phyloP scores from a whole-genome alignment of 2,797 vertebrate genomes.

The Pangasius macronema region DNA sequence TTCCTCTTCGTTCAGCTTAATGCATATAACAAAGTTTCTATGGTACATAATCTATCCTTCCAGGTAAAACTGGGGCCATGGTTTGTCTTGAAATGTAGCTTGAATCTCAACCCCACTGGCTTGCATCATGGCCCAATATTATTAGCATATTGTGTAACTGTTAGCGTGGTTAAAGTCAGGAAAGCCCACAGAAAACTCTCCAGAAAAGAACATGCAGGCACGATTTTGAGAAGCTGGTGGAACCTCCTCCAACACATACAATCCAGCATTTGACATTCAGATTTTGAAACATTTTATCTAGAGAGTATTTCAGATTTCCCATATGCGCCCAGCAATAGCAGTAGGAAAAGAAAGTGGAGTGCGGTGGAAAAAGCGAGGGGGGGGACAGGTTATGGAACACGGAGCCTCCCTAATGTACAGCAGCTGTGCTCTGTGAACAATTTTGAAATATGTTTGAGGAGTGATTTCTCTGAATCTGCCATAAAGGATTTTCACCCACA shows the following conservation, averaged over 20 bases:
- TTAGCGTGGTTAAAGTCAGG: background rate
- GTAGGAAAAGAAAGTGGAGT: background rate
- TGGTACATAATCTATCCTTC: background rate
- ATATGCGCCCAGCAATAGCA: background rate
- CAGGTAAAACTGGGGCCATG: background rate
- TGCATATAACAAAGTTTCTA: background rate
- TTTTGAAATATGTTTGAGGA: constrained; percentile 49
- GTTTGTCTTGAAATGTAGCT: background rate
- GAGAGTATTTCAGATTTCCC: constrained; percentile 26
- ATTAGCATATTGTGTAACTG: constrained; percentile 6
- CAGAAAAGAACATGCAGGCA: background rate
- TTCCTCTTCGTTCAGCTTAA: constrained; percentile 6
- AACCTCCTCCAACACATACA: constrained; percentile 22
- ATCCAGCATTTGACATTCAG: constrained; percentile 27
- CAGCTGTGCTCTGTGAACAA: constrained; percentile 54
- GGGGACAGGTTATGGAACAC: constrained; percentile 32
- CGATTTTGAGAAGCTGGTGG: background rate
- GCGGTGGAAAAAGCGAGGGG: constrained; percentile 23
- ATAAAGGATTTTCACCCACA: constrained; percentile 46
- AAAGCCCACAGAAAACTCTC: background rate
- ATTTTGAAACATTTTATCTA: constrained; percentile 25
- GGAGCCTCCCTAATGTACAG: constrained; percentile 42
- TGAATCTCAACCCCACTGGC: background rate
- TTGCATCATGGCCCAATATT: background rate
- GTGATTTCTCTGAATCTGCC: constrained; percentile 32